phyloP scores from a whole-genome alignment of 2,888 invertebrate species.

The Magallana nippona region DNA sequence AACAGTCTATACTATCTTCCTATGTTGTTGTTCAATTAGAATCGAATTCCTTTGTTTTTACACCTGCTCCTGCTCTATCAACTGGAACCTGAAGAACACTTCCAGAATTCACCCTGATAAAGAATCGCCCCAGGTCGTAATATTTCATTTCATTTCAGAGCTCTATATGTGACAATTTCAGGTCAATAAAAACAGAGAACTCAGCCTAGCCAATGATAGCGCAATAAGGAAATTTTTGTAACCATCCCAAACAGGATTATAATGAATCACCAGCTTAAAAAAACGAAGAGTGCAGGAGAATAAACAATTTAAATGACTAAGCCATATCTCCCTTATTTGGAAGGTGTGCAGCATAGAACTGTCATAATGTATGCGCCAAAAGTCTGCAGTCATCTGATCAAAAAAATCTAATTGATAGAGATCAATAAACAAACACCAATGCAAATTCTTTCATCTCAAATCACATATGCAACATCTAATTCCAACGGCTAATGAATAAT shows the following conservation, averaged over 20 bases:
- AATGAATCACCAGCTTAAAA: neutral
- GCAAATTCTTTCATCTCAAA: constrained; percentile 18
- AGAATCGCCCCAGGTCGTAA: neutral
- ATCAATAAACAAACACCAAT: constrained; percentile 24
- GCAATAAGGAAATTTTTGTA: constrained; percentile 3
- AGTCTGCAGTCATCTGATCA: neutral
- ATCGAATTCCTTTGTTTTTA: neutral
- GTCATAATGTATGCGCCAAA: neutral
- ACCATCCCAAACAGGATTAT: constrained; percentile 10
- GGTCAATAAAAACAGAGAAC: neutral
- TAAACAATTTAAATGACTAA: constrained; percentile 17
- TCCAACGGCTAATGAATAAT: constrained; percentile 11
- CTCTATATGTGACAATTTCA: neutral
- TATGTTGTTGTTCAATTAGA: too few relatives aligned
- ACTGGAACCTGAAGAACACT: neutral
- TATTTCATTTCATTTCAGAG: neutral
- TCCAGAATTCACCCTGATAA: neutral
- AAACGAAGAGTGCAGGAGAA: neutral
- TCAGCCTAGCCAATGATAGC: neutral
- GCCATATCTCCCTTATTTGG: neutral
- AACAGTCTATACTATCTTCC: too few relatives aligned
- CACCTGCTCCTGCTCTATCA: neutral
- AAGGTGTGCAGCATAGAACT: neutral
- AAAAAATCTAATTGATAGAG: neutral
- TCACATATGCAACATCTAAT: neutral